These are phyloP conservation scores for Peribatodes rhomboidaria DNA, from an alignment of 2,888 invertebrate genomes.

Conservation along the genomic window DNA sequence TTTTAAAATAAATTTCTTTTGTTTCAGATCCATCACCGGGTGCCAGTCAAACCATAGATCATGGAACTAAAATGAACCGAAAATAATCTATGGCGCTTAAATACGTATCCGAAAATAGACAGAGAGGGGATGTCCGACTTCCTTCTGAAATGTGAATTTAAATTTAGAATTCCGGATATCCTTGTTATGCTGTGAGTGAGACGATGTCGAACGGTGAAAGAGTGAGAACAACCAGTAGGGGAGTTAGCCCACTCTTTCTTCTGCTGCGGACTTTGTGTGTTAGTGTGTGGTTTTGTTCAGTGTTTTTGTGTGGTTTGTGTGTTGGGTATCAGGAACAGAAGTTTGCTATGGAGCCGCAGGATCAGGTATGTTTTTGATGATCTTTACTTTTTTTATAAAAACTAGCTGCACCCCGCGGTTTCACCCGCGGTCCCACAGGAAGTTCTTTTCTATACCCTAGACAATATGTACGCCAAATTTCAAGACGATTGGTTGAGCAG, in stretches of 20 bases:
- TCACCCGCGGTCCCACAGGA: too few relatives aligned
- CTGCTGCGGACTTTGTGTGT: conserved; percentile 71
- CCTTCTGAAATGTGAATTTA: conserved; percentile 75
- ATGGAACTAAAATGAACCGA: conserved; percentile 45
- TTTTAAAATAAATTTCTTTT: conserved; percentile 32
- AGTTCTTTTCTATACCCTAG: too few relatives aligned
- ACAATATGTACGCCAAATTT: too few relatives aligned
- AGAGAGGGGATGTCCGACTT: conserved; percentile 67
- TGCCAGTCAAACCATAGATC: conserved; percentile 18
- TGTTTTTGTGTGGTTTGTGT: conserved; percentile 68
- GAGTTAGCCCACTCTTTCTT: conserved; percentile 73
- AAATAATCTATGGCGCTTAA: conserved; percentile 74
- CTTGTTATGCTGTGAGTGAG: conserved; percentile 60
- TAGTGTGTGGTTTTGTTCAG: conserved; percentile 51
- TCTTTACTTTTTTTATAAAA: conserved; percentile 7
- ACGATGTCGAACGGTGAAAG: conserved; percentile 65
- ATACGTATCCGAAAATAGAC: conserved; percentile 65
- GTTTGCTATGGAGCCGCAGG: conserved; percentile 97
- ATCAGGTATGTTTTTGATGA: conserved; percentile 83
- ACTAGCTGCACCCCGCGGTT: too few relatives aligned
- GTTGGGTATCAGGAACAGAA: conserved; percentile 88
- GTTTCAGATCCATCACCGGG: conserved; percentile 43
- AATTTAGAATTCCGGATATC: conserved; percentile 62
- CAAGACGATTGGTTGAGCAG: too few relatives aligned
- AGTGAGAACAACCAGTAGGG: conserved; percentile 71